Evolutionary conservation across 2,888 invertebrate species (phyloP), one percentile per base, ranked within the genome.

Genomic region (Xestobium rufovillosum): DNA sequence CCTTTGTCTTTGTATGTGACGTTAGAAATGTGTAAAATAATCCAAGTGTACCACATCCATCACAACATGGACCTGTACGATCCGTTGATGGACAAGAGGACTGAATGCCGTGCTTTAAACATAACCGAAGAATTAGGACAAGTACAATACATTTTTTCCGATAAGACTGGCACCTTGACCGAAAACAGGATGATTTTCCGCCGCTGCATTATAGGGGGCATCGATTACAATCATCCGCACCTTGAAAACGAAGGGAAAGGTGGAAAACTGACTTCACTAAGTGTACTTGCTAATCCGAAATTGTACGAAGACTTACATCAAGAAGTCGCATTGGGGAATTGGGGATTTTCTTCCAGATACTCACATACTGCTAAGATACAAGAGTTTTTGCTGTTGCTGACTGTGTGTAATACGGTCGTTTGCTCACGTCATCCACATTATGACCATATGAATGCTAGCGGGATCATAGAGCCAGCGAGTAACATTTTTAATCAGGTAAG

Each of bases 181-280:
- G 95, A 96, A 67, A 97, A 97, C 65, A 84, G 90, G 65, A 97
- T 97, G 96, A 77, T 94, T 56, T 97, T 97, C 66, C 78, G 90
- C 38, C 74, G 87, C 31, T 96, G 95, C 59, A 80, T 87, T 2
- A 82, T 96, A 14, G 83, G 80, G 14, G 95, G 92, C 0, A 76
- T 82, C 26, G 92, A 96, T 66, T 96, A 91, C 60, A 82, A 83
- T 56, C 91, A 91, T 61, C 78, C 80, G 1, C 75, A 83, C 14
- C 75, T 84, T 3, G 79, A 83, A 43, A 74, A 78, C 53, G 76
- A 81, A 8, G 49, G 47, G 14, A 58, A 66, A 68, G 28, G 53
- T 63, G 1, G 74, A 71, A 31, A 56, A 55, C 26, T 56, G 59
- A 68, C 66, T 39, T 68, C 71, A 3, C 64, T 73, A 3, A 64